Conservation (phyloP, 2,888 invertebrate genomes). For the Dryococelus australis region DNA sequence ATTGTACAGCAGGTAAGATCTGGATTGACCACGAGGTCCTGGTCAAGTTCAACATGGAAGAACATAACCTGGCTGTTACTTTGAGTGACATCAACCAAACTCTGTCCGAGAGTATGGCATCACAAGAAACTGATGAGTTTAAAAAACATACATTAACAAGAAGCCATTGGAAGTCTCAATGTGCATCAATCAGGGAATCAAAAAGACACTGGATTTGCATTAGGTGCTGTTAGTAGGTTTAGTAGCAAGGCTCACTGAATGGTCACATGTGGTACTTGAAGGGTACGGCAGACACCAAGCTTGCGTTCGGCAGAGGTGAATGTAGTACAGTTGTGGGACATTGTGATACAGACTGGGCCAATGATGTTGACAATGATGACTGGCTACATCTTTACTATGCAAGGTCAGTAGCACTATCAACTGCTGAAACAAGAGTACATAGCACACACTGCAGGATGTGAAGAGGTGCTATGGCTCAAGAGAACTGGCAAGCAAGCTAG, state of each 20-base stretch:
- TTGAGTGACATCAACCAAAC: neutral
- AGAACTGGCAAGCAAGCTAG: neutral
- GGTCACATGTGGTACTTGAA: neutral
- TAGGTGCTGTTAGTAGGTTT: neutral
- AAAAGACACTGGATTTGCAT: neutral
- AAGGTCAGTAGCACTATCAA: neutral
- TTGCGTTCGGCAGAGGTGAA: neutral
- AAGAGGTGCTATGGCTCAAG: neutral
- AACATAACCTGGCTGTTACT: neutral
- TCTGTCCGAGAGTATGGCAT: neutral
- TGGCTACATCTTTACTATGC: neutral
- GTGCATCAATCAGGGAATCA: neutral
- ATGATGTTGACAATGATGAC: slow-evolving; percentile 6
- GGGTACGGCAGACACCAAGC: neutral
- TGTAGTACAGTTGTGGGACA: neutral
- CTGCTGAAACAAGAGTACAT: too few species aligned
- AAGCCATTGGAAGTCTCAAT: neutral
- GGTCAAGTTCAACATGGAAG: neutral
- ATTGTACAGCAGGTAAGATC: too few species aligned
- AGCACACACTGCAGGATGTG: too few species aligned
- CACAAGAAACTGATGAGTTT: neutral
- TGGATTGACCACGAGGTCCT: neutral
- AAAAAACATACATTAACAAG: neutral
- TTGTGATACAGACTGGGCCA: too few species aligned
- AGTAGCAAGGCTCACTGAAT: neutral